Evolutionary conservation across 2,113 vertebrate species (phyloP).

Genomic region (Scalopus aquaticus): DNA sequence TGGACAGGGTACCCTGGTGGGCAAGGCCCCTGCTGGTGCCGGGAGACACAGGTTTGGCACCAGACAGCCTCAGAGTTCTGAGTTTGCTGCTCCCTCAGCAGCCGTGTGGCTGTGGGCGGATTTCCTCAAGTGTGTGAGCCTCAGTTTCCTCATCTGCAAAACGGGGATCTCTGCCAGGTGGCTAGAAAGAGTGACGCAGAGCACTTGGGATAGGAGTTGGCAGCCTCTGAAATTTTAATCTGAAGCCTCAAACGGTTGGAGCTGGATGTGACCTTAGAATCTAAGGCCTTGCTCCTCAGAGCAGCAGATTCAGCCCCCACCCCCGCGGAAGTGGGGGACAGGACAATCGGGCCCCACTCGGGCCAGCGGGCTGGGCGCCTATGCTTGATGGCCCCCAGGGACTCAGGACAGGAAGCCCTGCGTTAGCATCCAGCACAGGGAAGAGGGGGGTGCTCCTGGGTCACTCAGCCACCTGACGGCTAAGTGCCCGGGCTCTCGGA

Average conservation of each 20-base stretch:
- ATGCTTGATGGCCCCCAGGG: neutral
- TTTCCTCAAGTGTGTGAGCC: neutral
- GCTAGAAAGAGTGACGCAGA: neutral
- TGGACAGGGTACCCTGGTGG: neutral
- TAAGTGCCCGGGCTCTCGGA: neutral
- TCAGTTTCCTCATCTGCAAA: neutral
- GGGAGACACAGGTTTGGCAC: neutral
- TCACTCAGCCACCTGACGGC: neutral
- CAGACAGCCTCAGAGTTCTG: neutral
- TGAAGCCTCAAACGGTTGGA: neutral
- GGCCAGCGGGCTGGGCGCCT: neutral
- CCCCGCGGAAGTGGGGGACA: accelerated
- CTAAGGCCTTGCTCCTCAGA: too few species aligned
- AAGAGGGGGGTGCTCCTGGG: neutral
- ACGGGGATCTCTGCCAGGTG: too few species aligned
- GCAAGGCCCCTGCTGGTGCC: too few species aligned
- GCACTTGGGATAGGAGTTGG: neutral
- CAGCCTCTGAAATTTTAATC: neutral
- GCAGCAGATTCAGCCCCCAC: accelerated
- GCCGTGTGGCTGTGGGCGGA: neutral
- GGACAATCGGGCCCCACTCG: neutral
- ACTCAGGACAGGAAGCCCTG: neutral
- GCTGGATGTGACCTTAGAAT: neutral
- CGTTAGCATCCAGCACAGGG: neutral
- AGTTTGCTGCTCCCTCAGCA: neutral